These are phyloP conservation scores for Rhagoletis zephyria DNA, from an alignment of 1,140 invertebrate genomes.

Conservation along the genomic window DNA sequence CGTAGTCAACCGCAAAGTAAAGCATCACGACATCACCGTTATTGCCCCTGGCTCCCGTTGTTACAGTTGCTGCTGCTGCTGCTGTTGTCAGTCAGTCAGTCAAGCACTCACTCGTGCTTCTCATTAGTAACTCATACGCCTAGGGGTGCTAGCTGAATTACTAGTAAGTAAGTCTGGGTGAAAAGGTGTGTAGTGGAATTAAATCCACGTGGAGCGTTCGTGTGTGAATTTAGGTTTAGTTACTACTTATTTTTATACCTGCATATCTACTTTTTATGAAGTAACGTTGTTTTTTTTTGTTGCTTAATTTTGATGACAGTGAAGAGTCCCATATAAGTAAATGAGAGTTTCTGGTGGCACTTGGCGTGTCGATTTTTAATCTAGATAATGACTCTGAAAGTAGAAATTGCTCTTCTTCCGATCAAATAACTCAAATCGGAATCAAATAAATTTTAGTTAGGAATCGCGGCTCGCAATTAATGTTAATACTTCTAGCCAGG, in stretches of 20 bases:
- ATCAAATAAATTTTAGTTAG: slow-evolving; percentile 2
- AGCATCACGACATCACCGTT: neutral
- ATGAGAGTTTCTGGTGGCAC: too few relatives aligned
- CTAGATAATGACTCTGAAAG: neutral
- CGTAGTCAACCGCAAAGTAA: slow-evolving; percentile 39
- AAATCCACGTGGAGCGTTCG: neutral
- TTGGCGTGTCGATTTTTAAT: neutral
- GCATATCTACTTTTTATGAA: neutral
- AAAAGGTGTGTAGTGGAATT: neutral
- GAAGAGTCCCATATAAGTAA: too few relatives aligned
- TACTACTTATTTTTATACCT: neutral
- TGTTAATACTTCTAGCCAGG: too few relatives aligned
- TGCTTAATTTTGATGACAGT: neutral
- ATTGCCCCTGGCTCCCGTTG: neutral
- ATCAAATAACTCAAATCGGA: neutral
- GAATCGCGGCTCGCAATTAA: neutral
- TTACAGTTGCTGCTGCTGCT: neutral
- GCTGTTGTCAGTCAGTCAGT: neutral
- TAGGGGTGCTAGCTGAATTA: neutral
- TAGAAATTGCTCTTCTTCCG: neutral
- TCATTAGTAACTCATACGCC: slow-evolving; percentile 51
- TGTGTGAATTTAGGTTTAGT: neutral
- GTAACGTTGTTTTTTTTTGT: neutral
- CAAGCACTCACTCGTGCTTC: slow-evolving; percentile 16
- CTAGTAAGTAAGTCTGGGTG: neutral